Percentiles rank a stretch among this genome's conserved stretches.
phyloP scores from a whole-genome alignment of 1,140 invertebrate genomes.

The Drosophila lowei region DNA sequence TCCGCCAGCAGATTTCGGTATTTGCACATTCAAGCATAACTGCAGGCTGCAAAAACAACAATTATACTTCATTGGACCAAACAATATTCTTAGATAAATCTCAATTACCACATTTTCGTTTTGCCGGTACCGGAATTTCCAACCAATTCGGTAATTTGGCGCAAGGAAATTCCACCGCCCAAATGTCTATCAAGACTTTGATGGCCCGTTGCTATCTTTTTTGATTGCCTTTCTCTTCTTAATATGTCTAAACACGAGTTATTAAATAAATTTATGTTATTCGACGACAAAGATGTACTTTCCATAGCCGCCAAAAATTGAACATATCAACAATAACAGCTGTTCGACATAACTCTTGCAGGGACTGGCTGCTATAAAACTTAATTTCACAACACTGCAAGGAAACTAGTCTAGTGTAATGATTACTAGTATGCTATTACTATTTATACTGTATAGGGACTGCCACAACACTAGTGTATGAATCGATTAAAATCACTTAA shows the following conservation, averaged over 20 bases:
- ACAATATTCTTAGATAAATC: neutral
- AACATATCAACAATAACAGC: conserved; percentile 6
- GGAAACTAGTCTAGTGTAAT: no score
- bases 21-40: conserved; percentile 56
- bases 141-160: conserved; percentile 48
- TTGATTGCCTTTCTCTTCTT: neutral
- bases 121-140: conserved; percentile 54
- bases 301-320: conserved; percentile 17
- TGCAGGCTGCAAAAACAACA: conserved; percentile 25
- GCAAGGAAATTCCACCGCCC: conserved; percentile 44
- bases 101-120: conserved; percentile 51
- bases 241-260: conserved; percentile 28
- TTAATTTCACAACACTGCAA: no score
- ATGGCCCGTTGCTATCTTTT: conserved; percentile 37
- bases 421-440: no score
- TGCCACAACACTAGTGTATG: no score
- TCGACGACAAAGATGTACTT: neutral
- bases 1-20: conserved; percentile 23
- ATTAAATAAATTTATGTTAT: conserved; percentile 14
- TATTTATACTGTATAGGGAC: no score
- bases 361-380: no score
- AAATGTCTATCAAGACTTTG: conserved; percentile 32
- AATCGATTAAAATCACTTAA: neutral
- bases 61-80: neutral
- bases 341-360: neutral